Evolutionary conservation across 2,797 vertebrate genomes (phyloP), one percentile per base, ranked within the genome.

Genomic region (Hoplostethus atlanticus): DNA sequence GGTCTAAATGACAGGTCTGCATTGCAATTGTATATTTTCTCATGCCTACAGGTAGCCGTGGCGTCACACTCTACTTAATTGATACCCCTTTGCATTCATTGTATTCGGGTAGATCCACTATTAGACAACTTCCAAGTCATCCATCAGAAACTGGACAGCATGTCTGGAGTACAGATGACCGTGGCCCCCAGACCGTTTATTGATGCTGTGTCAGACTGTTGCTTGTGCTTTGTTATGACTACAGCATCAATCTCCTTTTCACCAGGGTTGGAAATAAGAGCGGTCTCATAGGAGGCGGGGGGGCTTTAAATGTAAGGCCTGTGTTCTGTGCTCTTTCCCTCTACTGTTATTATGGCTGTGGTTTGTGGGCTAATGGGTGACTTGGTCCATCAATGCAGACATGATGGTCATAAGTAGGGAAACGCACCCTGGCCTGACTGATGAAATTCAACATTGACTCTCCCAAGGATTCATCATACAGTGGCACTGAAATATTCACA

Each of bases 221-320:
- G 64, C 79, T 77, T 76, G 28, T 57, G 40, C 74, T 89, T 80
- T 89, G 83, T 84, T 91, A 70, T 87, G 84, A 88, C 84, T 87
- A 66, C 71, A 53, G 71, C 64, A 75, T 81, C 47, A 87, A 87
- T 87, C 68, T 72, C 28, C 31, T 73, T 75, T 81, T 91, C 71
- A 81, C 80, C 83, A 79, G 54, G 34, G 62, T 65, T 79, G 73
- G 86, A 84, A 92, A 89, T 68, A 31, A 21, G 82, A 91, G 79
- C 50, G 2, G 44, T 63, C 87, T 84, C 86, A 64, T 16, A 46
- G 83, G 42, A 80, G 78, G 80, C 52, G 66, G 64, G 17, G 38
- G 77, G 48, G 50, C n/a, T 64, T 75, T 64, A 59, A 76, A 77
- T 58, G 67, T 65, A 64, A 85, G 73, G 67, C 16, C 31, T 21